Conservation (phyloP, 2,113 vertebrate genomes). For the Planiliza haematocheilus region DNA sequence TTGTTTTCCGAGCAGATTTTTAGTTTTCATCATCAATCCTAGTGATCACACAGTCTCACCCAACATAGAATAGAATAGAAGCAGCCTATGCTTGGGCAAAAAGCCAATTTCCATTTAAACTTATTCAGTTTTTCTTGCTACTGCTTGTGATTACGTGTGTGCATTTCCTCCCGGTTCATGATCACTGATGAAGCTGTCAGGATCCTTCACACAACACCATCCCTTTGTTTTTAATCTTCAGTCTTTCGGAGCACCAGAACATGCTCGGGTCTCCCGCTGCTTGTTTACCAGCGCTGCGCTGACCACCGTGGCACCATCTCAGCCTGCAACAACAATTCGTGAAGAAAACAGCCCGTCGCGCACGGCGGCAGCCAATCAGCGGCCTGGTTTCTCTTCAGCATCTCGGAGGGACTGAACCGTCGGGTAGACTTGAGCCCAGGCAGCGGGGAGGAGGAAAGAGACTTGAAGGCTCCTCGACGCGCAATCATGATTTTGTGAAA, state of each 20-base stretch:
- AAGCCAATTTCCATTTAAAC: neutral
- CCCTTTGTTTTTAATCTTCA: neutral
- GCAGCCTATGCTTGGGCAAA: neutral
- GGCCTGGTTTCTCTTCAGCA: conserved; percentile 73
- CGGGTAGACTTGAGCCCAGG: conserved; percentile 46
- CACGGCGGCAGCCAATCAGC: conserved; percentile 78
- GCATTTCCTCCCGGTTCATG: neutral
- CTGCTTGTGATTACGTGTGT: neutral
- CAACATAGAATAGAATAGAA: neutral
- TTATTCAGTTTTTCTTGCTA: neutral
- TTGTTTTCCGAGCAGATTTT: too few relatives aligned
- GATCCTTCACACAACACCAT: neutral
- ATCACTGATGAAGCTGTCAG: neutral
- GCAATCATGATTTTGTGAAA: conserved; percentile 65
- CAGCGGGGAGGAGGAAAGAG: conserved; percentile 52
- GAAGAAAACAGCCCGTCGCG: conserved; percentile 35
- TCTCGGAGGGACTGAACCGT: conserved; percentile 54
- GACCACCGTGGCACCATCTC: conserved; percentile 28
- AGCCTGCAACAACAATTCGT: conserved; percentile 4
- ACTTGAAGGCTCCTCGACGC: conserved; percentile 40
- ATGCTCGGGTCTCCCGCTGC: conserved; percentile 6
- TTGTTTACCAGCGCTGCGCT: conserved; percentile 34
- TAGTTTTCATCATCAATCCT: neutral
- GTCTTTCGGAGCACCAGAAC: neutral
- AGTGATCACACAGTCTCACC: neutral